Evolutionary conservation across 2,888 invertebrate species (phyloP), one percentile per base, ranked within the genome.

Genomic region (Drosophila anomalata): DNA sequence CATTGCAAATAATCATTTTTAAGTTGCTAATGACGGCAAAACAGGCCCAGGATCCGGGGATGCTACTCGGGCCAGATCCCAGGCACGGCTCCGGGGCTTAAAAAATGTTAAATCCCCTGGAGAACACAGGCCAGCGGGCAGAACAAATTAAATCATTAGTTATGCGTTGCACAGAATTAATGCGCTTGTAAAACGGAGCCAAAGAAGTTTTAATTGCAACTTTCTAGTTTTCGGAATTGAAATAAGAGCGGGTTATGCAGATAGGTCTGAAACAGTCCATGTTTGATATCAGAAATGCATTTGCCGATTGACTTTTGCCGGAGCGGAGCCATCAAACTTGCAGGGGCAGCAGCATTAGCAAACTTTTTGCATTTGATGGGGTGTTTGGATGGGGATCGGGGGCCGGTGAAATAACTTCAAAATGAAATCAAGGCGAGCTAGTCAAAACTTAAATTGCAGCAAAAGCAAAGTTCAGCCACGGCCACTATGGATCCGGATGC

Each of bases 1-100:
- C 87, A 87, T 73, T 84, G 82, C 87, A 87, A 87, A 84, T 87
- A 81, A 79, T 78, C 73, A 84, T 81, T 84, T 87, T 77, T 68
- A 79, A 73, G 68, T 67, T 81, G 69, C 76, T 75, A 79, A 68
- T 73, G 66, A 68, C 33, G 47, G 57, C 47, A 47, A 62, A 65
- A 50, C 42, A 42, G 66, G 53, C 71, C 50, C 51, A 52, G 46
- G 39, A 22, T 14, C 14, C 7, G 29, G 29, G 29, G 29, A 29
- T 29, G 2, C 9, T 9, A 29, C 29, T 29, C 17, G 17, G 1
- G 29, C 9, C 29, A 9, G 9, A 9, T 29, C 9, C 29, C 3
- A 29, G 46, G 22, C 51, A 20, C 20, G 20, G 20, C 41, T 20
- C 41, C 3, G 36, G 36, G n/a, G 36, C 36, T 7, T n/a, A 36